A percentile compares a stretch with the other conserved stretches of the same genome.
These are phyloP conservation scores for Chrysaora quinquecirrha DNA, from an alignment of 30 jellyfish, hydroid and myxozoan species.

Conservation along the genomic window DNA sequence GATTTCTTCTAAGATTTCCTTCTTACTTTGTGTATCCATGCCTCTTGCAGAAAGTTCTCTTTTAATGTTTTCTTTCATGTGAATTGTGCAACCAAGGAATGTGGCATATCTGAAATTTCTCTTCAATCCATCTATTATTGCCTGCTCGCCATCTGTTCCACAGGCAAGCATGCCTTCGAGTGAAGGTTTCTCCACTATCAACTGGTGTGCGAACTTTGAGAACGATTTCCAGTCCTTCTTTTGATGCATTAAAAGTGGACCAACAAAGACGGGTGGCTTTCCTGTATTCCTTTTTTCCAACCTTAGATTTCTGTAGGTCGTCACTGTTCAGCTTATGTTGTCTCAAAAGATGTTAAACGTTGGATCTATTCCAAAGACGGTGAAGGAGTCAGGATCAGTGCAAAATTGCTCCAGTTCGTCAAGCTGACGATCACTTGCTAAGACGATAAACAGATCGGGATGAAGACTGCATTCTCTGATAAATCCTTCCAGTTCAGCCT, in stretches of 20 bases:
- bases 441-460: neutral
- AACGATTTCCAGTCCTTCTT: too few relatives aligned
- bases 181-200: too few relatives aligned
- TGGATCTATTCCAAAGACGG: neutral
- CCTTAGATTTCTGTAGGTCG: neutral
- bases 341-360: too few relatives aligned
- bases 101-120: too few relatives aligned
- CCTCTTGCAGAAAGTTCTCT: conserved; percentile 4
- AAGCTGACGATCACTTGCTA: conserved; percentile 4
- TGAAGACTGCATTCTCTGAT: neutral
- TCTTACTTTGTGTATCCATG: neutral
- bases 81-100: neutral
- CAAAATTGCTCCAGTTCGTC: too few relatives aligned
- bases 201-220: too few relatives aligned
- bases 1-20: neutral
- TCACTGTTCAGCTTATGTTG: too few relatives aligned
- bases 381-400: conserved; percentile 4
- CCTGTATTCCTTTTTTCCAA: neutral
- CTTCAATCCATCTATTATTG: too few relatives aligned
- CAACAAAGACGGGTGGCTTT: conserved; percentile 1
- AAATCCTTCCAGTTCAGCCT: too few relatives aligned
- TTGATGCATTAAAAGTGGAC: neutral
- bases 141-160: too few relatives aligned
- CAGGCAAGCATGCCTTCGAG: too few relatives aligned
- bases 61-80: too few relatives aligned